Evolutionary conservation across 2,797 vertebrate genomes (phyloP), one percentile per base, ranked within the genome.

Genomic region (Ptychobarbus kaznakovi): DNA sequence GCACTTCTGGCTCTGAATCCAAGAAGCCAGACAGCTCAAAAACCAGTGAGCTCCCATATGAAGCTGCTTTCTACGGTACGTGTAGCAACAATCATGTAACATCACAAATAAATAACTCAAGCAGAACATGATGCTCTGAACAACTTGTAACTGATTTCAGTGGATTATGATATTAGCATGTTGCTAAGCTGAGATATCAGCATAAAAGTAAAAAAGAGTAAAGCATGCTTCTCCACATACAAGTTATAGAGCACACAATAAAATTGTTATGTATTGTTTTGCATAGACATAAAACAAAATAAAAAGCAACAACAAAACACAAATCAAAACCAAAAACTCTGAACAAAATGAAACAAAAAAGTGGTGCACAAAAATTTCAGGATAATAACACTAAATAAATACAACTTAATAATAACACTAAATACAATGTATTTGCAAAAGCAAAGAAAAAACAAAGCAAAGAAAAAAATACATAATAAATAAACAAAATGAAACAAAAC

Each of bases 1-100:
- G 40, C 77, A 44, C 58, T 65, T 79, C 58, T 65, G 56, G 8
- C 77, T 63, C 40, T 65, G n/a, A 42, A 79, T 61, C 22, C 4
- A 40, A 78, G 22, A 46, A 3, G 2, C 20, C 18, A 40, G n/a
- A 32, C 72, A 51, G 18, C 11, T 76, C 0, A 75, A 53, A 75
- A 76, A 76, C 74, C 8, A 15, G 20, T 5, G 32, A n/a, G 6
- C 1, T 9, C 4, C 20, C 11, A 20, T 56, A 56, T 12, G 49
- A 6, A 56, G 51, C 49, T 75, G 32, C 28, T 20, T 75, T 65
- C 4, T 61, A 78, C 6, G 75, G 13, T 15, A 25, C 0, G n/a
- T 61, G 58, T 25, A 15, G 13, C 35, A 61, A 58, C 51, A 13
- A 42, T 16, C 38, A 61, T 18, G 3, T 42, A 42, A 25, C 12